Base-by-base conservation (phyloP, 2,888 invertebrate genomes). In the Smittia sp. region DNA sequence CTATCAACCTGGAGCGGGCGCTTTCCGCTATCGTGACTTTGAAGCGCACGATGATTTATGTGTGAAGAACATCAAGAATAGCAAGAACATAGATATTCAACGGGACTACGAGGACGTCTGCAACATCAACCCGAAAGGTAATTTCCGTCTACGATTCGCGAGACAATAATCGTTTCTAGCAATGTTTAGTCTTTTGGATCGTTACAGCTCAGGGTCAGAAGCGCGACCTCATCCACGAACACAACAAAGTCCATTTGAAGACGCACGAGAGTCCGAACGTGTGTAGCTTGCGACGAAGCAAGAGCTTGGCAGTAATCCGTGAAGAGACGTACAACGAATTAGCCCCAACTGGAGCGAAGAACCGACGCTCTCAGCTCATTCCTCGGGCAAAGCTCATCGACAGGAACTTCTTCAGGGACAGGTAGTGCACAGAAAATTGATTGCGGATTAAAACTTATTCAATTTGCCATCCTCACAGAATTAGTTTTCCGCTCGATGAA, bases 321-420 rank as follows among this genome's bases (percentile, higher is more conserved):
- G 92, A 92, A 80, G 90, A 91, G 82, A 87, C 90, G 62, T 90
- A 88, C 82, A 88, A 88, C 78, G 89, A 88, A 79, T 85, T 89
- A 78, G 87, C 88, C 81, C 86, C 88, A 78, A 86, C 86, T 77
- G 85, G 86, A 77, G 86, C 87, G 80, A 86, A 87, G 76, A 86
- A 85, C 78, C 86, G 89, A 79, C 85, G 91, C 77, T 89, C 90
- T 70, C 92, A 92, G 82, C 85, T 92, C 74, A 92, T 92, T 82
- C 92, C 92, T 75, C 86, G 92, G 78, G 91, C 91, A 69, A 90
- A 90, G 80, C 85, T 92, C 76, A 90, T 91, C 78, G 90, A 91
- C 82, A 88, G 89, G 78, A 88, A 88, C 82, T 87, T 88, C 80
- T 87, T 89, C 80, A 89, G 88, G 82, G 89, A 90, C 83, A 87